Evolutionary conservation across 2,797 vertebrate genomes (phyloP), one percentile per base, ranked within the genome.

Genomic region (Moxostoma hubbsi): DNA sequence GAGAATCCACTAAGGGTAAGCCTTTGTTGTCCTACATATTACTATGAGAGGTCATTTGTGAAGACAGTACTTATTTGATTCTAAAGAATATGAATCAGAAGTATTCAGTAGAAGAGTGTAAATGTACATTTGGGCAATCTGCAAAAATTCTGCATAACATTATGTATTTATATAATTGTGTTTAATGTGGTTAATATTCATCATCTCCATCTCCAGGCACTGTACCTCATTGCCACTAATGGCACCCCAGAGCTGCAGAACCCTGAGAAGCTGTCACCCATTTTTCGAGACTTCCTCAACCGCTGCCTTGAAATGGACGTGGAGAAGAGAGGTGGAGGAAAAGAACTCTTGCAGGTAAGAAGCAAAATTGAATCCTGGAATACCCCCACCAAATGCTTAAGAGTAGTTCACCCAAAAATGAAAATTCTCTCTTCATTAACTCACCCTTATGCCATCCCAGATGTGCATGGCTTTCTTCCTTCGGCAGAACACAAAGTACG

Each of bases 171-270:
- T 55, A 53, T 9, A 4, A 50, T 61, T 12, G 24, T 59, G 7
- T 59, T 15, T 5, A 24, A 24, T 24, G 24, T 55, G 6, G 0
- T n/a, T 64, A 7, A 13, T 46, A 6, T 64, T 8, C 6, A 54
- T 63, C 13, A 18, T 54, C 15, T 45, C 18, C 12, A 1, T 66
- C 85, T 58, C 75, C 69, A 99, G 98, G 97, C 98, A 0, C 90
- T 99, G 79, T 99, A 99, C 93, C 94, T 99, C 89, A 99, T 99
- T 83, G 97, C 97, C 90, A 99, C 98, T 88, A 99, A 99, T 11
- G 98, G 98, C 86, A 99, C 98, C 47, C 98, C 97, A 54, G 97
- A 99, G 87, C 95, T 99, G 59, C 98, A 99, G 88, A 99, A 95
- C 87, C 98, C 98, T 1, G 98, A 99, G 92, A 99, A 98, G 85